Conservation (phyloP, 2,113 vertebrate genomes). For the Madoqua kirkii region DNA sequence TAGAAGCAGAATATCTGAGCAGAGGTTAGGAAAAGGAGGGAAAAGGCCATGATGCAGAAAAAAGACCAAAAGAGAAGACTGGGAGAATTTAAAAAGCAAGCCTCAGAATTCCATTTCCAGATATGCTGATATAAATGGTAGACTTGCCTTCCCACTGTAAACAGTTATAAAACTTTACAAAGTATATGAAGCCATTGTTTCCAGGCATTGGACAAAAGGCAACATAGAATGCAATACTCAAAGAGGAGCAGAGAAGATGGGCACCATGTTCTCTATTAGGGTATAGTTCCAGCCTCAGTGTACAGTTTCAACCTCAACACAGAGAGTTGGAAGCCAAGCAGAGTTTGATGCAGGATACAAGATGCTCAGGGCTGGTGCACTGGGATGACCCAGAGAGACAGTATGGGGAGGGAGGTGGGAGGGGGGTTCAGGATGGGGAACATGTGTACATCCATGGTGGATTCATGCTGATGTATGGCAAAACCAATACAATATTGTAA, state of each 20-base stretch:
- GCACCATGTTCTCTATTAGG: not conserved
- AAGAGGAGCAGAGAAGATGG: not conserved
- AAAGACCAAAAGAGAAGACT: not conserved
- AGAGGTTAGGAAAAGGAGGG: not conserved
- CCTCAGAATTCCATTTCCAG: not conserved
- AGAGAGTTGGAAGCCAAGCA: not conserved
- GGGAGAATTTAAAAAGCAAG: not conserved
- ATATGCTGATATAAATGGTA: not conserved
- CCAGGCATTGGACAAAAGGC: not conserved
- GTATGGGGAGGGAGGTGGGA: too few species aligned
- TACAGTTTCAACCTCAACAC: not conserved
- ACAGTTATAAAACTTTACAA: not conserved
- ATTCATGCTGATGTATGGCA: too few species aligned
- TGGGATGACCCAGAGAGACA: too few species aligned
- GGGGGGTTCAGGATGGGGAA: too few species aligned
- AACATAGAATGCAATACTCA: not conserved
- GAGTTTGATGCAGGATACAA: not conserved
- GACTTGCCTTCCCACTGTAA: not conserved
- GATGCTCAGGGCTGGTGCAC: too few species aligned
- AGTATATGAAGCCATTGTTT: not conserved
- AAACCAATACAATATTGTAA: too few species aligned
- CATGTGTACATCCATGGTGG: too few species aligned
- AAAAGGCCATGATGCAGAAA: not conserved
- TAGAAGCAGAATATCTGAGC: not conserved
- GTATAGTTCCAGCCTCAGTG: not conserved